Evolutionary conservation across 2,797 vertebrate genomes (phyloP), one percentile per base, ranked within the genome.

Genomic region (Enteromius mattozi): DNA sequence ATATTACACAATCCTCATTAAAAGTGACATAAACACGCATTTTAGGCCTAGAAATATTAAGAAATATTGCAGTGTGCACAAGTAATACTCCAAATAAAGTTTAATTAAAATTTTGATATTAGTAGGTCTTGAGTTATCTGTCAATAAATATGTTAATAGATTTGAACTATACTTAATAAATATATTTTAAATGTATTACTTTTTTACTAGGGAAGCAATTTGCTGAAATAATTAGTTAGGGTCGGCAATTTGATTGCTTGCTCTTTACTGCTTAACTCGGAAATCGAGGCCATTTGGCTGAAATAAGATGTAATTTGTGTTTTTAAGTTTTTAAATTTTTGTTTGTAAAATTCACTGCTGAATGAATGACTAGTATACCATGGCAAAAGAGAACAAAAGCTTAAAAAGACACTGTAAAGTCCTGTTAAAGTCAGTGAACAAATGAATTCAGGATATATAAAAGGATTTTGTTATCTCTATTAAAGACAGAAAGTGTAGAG

Each of bases 381-480:
- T 45, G 12, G 49, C 4, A 45, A 63, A 49, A 78, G 37, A 83
- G 21, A 24, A 5, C 40, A 59, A 61, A 61, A 27, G 13, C 33
- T 81, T 40, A 72, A 70, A 42, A 47, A 66, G 7, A 68, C 10
- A 74, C n/a, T 69, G 13, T n/a, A 19, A 80, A n/a, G 59, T 35
- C 42, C 37, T 80, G 75, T 35, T 78, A 78, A 82, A 30, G 27
- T 61, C 65, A 77, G 27, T 9, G 24, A 37, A 63, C 49, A 80
- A 78, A 56, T 6, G 21, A 63, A 49, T 7, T 17, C 7, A 19
- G 2, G 5, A 3, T 7, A 79, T 82, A 82, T 78, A 82, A 45
- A 70, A 3, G 2, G 3, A n/a, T 47, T 45, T 51, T 16, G 14
- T 68, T 56, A 7, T 35, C 49, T 51, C 37, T 35, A 71, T 78